Evolutionary conservation across 2,888 invertebrate genomes (phyloP), one percentile per base, ranked within the genome.

Genomic region (Nasonovia ribisnigri): DNA sequence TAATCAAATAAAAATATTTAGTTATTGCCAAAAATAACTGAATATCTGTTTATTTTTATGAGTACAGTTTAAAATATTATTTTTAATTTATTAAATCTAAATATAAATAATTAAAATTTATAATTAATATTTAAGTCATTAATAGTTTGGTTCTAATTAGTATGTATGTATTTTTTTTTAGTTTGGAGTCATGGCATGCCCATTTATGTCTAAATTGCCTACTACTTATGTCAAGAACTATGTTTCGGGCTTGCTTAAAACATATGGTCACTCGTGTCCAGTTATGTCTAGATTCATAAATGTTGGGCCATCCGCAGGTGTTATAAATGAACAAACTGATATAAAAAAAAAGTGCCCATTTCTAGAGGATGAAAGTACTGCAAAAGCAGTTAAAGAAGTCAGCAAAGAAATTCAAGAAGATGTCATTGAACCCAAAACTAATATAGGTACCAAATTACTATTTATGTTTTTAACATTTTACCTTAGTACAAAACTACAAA

Each of bases 191-290:
- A 98, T 98, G 98, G 97, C 98, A 95, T 98, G 98, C 96, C 98
- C 98, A 95, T 98, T 98, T 96, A 96, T 98, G 95, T 97, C 97
- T 95, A 97, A 97, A 95, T 96, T 98, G 94, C 98, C 97, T 95
- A 96, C 97, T 95, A 97, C 97, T 95, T 98, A 97, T 96, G 97
- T 98, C 95, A 97, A 98, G 95, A 98, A 98, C 96, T 98, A 98
- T 96, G 97, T 97, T 89, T 96, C 97, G 86, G 96, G 96, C 93
- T 96, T 98, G 95, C 96, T 98, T 95, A 98, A 98, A 96, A 97
- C 97, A 95, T 98, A 98, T 96, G 97, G 97, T 60, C 97, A 97
- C 95, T 97, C 97, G 95, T 98, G 98, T 95, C 98, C 98, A 13
- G 97, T 98, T 46, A 96, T 97, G 95, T 97, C 97, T 36, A 96